Base-by-base conservation (phyloP, 2,888 invertebrate genomes). In the Protodeltote pygarga region DNA sequence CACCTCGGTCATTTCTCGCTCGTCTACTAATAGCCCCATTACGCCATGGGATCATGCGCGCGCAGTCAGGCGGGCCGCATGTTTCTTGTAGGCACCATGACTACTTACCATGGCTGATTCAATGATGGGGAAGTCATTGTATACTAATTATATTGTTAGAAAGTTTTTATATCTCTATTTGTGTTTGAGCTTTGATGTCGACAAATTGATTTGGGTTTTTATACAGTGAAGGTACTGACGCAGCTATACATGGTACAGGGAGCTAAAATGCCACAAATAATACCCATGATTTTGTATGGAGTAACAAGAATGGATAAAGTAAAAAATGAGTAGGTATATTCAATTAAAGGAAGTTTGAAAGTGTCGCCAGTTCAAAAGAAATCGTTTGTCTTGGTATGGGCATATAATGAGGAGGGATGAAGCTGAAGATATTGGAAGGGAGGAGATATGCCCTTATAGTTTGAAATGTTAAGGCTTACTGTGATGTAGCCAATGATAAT, bases 71-170 rank as follows among this genome's bases (percentile, higher is more conserved):
- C 57, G 62, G 21, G 24, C 39, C 37, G 17, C 17, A 21, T 5
- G 40, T 45, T 47, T 42, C 24, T 35, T 39, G 39, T 8, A 15
- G 21, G 5, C 5, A 14, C 21, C 25, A 11, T 9, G 29, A 31
- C 63, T 49, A 24, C 38, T 53, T 29, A 41, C 46, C 53, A 13
- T 29, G 46, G 31, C 14, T 27, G 23, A 40, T 27, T 41, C 39
- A 17, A 23, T 32, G 32, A 42, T 45, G 53, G 29, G 19, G 19
- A 21, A 24, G 23, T 41, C 35, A 48, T 62, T 58, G 54, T 50
- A 48, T 42, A 45, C 49, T 51, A 45, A 67, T 67, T 59, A 51
- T 39, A 19, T 49, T 49, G 52, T 58, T 46, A 38, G 23, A 49
- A 62, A 42, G 38, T 46, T 48, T 41, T 37, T 29, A 17, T n/a